phyloP scores from a whole-genome alignment of 2,113 vertebrate species.

The Cebus imitator region DNA sequence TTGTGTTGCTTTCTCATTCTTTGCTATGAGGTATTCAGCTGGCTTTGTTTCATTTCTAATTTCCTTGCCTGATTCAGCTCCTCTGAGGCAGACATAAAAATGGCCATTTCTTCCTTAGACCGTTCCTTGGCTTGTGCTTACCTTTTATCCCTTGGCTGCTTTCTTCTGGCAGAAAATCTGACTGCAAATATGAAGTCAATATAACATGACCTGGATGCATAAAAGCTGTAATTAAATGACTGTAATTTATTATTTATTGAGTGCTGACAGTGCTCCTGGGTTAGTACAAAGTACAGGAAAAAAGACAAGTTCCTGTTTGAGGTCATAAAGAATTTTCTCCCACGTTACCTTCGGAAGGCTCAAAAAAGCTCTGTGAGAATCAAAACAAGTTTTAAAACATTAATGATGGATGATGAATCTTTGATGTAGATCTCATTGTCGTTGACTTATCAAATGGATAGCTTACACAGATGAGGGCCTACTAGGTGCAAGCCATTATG shows the following conservation, averaged over 20 bases:
- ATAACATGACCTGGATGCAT: slow-evolving; percentile 39
- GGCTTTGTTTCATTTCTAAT: slow-evolving; percentile 66
- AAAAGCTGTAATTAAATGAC: slow-evolving; percentile 60
- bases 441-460: not conserved
- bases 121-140: slow-evolving; percentile 22
- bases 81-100: slow-evolving; percentile 14
- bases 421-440: not conserved
- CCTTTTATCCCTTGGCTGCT: slow-evolving; percentile 30
- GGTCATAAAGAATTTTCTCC: slow-evolving; percentile 47
- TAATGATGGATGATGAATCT: not conserved
- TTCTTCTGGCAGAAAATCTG: slow-evolving; percentile 56
- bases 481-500: not conserved
- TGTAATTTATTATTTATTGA: slow-evolving; percentile 72
- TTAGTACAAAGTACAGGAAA: slow-evolving; percentile 52
- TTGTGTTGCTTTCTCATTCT: not conserved
- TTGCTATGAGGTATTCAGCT: slow-evolving; percentile 61
- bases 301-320: slow-evolving; percentile 34
- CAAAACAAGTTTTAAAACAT: slow-evolving; percentile 40
- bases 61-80: slow-evolving; percentile 52
- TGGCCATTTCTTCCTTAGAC: slow-evolving; percentile 24
- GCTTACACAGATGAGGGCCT: not conserved
- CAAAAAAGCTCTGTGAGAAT: not conserved
- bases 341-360: slow-evolving; percentile 21
- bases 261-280: slow-evolving; percentile 43
- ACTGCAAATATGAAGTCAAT: slow-evolving; percentile 58